A percentile compares a stretch with the other conserved stretches of the same genome.
Evolutionary conservation across 2,888 invertebrate genomes (phyloP).

Genomic region (Caenorhabditis imperialis): DNA sequence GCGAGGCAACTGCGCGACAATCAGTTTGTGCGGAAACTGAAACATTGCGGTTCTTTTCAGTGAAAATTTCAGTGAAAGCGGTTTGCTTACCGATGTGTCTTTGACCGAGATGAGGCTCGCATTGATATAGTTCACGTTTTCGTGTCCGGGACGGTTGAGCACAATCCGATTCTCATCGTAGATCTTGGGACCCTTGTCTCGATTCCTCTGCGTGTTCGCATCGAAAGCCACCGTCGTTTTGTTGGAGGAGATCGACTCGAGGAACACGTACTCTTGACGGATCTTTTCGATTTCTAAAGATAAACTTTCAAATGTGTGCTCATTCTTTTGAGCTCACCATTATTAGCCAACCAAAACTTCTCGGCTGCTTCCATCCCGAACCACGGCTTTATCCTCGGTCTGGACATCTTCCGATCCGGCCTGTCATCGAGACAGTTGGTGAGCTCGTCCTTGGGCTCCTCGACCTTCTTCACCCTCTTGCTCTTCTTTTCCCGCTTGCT

Average conservation of each 20-base stretch:
- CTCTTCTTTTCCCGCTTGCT: slow-evolving; percentile 8
- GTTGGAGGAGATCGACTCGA: slow-evolving; percentile 36
- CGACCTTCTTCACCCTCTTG: slow-evolving; percentile 1
- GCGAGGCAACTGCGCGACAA: slow-evolving; percentile 41
- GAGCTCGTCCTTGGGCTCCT: not conserved
- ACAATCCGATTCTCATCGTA: slow-evolving; percentile 51
- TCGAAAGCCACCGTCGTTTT: slow-evolving; percentile 38
- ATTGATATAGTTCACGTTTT: slow-evolving; percentile 48
- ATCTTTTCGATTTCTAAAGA: slow-evolving; percentile 23
- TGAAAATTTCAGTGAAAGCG: not conserved
- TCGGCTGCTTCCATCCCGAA: slow-evolving; percentile 18
- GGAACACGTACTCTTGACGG: slow-evolving; percentile 21
- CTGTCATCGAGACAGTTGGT: not conserved
- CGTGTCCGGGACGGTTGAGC: slow-evolving; percentile 46
- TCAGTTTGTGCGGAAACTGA: slow-evolving; percentile 43
- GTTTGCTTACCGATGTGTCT: too few relatives aligned
- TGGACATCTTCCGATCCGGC: not conserved
- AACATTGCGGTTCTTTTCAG: too few relatives aligned
- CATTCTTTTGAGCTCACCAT: not conserved
- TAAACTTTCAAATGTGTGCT: too few relatives aligned
- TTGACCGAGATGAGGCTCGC: slow-evolving; percentile 38
- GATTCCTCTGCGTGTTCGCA: slow-evolving; percentile 33
- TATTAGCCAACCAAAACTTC: slow-evolving; percentile 19
- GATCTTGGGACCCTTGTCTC: slow-evolving; percentile 20
- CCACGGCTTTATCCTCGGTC: slow-evolving; percentile 6